Evolutionary conservation across 2,888 invertebrate genomes (phyloP).

Genomic region (Ommatoiulus sabulosus): DNA sequence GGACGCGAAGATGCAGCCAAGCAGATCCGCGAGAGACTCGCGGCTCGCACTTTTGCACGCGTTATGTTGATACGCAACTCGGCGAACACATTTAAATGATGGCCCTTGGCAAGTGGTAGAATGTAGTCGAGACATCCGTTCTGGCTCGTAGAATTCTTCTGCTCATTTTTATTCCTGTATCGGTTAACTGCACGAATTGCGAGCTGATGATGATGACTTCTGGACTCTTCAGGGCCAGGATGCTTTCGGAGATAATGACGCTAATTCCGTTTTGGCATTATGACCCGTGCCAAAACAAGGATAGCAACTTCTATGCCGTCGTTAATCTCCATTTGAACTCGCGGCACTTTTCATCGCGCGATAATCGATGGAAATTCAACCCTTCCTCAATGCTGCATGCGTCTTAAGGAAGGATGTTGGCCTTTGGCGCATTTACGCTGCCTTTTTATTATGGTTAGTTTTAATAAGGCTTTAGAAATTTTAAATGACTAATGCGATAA

Average conservation of each 20-base stretch:
- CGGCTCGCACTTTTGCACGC: background rate
- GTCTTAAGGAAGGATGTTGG: background rate
- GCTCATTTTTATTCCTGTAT: background rate
- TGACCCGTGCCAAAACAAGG: background rate
- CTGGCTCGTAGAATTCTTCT: background rate
- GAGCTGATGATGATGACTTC: background rate
- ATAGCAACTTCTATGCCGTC: background rate
- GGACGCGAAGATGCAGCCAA: background rate
- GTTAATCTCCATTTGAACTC: conserved; percentile 15
- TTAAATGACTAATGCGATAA: background rate
- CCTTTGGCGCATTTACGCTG: too few relatives aligned
- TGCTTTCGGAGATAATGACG: conserved; percentile 27
- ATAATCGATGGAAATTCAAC: conserved; percentile 17
- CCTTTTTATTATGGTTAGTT: too few relatives aligned
- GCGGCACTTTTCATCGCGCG: background rate
- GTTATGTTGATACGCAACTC: background rate
- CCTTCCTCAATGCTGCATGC: background rate
- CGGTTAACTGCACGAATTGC: background rate
- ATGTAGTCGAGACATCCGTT: conserved; percentile 1
- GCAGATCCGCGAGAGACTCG: background rate
- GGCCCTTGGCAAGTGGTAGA: background rate
- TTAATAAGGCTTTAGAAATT: background rate
- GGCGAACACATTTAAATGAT: conserved; percentile 1
- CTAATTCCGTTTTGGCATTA: conserved; percentile 21
- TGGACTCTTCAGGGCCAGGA: conserved; percentile 34